Evolutionary conservation across 1,140 invertebrate genomes (phyloP).

Genomic region (Vanessa tameamea): DNA sequence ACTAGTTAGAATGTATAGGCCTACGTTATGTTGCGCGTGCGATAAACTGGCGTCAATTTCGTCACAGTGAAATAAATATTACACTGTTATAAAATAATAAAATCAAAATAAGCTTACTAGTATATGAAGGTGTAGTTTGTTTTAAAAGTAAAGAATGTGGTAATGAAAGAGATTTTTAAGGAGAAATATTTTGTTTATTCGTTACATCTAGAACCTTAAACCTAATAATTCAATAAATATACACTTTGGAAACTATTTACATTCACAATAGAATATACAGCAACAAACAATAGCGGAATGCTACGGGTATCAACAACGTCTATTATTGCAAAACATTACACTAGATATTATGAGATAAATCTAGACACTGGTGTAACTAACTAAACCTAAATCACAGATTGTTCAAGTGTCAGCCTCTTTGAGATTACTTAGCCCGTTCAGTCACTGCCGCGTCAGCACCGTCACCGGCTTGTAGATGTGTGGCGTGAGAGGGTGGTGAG

Average conservation of each 20-base stretch:
- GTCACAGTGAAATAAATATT: too few species aligned
- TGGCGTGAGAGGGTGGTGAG: conserved; percentile 66
- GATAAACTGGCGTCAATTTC: neutral
- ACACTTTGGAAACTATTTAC: conserved; percentile 74
- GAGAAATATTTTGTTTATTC: conserved; percentile 64
- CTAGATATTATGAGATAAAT: conserved; percentile 45
- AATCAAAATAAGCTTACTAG: too few species aligned
- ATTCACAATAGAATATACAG: conserved; percentile 51
- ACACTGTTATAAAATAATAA: neutral
- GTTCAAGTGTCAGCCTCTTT: conserved; percentile 47
- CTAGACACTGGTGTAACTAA: conserved; percentile 43
- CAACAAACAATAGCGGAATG: conserved; percentile 65
- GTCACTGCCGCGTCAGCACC: conserved; percentile 69
- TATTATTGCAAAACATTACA: conserved; percentile 31
- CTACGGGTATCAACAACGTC: conserved; percentile 37
- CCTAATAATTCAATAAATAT: conserved; percentile 72
- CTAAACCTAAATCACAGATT: conserved; percentile 62
- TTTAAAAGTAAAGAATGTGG: neutral
- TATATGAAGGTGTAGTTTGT: neutral
- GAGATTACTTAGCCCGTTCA: conserved; percentile 28
- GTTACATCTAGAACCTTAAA: conserved; percentile 62
- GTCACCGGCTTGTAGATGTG: conserved; percentile 75
- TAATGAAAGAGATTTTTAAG: conserved; percentile 47
- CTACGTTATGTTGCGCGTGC: neutral
- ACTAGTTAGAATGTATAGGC: too few species aligned